These are phyloP conservation scores for Thomomys bottae DNA, from an alignment of 2,113 vertebrate species.

Conservation along the genomic window DNA sequence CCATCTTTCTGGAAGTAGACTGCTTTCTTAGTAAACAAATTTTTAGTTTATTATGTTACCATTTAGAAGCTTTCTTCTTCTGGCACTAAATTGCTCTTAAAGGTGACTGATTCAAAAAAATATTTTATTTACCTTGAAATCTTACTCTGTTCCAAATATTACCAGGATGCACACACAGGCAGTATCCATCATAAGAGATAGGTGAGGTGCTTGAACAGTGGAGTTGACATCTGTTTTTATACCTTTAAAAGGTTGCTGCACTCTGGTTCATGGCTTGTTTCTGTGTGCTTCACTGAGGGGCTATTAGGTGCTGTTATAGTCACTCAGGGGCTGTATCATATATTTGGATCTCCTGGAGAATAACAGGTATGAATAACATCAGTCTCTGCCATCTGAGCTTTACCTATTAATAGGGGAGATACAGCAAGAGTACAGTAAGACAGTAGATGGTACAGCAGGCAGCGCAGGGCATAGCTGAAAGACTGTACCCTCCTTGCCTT, in stretches of 20 bases:
- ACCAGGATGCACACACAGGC: background rate
- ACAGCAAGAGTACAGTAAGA: background rate
- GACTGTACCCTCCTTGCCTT: background rate
- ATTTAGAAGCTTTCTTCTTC: slow-evolving; percentile 57
- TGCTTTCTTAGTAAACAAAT: slow-evolving; percentile 58
- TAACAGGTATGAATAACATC: background rate
- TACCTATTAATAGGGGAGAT: background rate
- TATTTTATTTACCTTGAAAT: slow-evolving; percentile 61
- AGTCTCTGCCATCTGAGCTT: rapidly evolving
- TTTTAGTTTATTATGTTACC: slow-evolving; percentile 59
- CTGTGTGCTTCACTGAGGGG: background rate
- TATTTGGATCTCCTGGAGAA: too few species aligned
- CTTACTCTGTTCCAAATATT: background rate
- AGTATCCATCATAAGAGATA: background rate
- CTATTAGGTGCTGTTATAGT: background rate
- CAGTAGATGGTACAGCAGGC: background rate
- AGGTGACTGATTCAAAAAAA: slow-evolving; percentile 39
- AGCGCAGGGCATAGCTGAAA: background rate
- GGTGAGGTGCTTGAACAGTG: background rate
- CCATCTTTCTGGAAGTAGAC: background rate
- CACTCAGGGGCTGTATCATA: background rate
- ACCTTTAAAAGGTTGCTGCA: background rate
- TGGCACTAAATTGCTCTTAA: slow-evolving; percentile 54
- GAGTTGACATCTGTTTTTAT: background rate
- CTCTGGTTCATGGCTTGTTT: background rate